Percentiles rank a stretch among this genome's conserved stretches.
Conservation (phyloP, 2,113 vertebrate species). For the Nothobranchius furzeri region DNA sequence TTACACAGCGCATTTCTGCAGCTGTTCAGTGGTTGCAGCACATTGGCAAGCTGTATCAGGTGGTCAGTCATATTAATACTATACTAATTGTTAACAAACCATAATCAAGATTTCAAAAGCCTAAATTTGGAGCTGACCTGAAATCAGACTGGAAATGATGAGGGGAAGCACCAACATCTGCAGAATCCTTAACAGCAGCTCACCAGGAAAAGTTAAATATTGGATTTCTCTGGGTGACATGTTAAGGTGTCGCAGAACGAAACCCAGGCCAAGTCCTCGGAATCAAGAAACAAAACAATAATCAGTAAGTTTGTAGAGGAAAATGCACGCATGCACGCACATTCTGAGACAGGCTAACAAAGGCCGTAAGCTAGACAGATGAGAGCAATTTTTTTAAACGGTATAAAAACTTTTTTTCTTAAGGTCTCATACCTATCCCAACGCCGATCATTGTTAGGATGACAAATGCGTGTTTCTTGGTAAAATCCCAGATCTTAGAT, state of each 20-base stretch:
- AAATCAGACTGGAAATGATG: constrained; percentile 47
- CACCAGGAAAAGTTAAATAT: constrained; percentile 46
- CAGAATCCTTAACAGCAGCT: constrained; percentile 38
- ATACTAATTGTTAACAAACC: too few relatives aligned
- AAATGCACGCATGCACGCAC: not conserved
- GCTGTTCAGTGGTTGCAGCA: too few relatives aligned
- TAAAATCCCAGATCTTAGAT: constrained; percentile 5
- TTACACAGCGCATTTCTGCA: too few relatives aligned
- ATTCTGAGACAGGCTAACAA: not conserved
- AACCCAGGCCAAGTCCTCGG: constrained; percentile 32
- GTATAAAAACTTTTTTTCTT: not conserved
- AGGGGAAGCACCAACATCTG: constrained; percentile 48
- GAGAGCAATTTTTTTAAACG: not conserved
- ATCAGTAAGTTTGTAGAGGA: not conserved
- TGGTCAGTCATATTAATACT: too few relatives aligned
- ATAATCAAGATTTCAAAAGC: too few relatives aligned
- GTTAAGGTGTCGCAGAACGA: constrained; percentile 13
- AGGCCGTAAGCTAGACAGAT: not conserved
- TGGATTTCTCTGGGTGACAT: constrained; percentile 16
- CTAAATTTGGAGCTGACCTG: constrained; percentile 20
- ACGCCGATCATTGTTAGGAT: constrained; percentile 18
- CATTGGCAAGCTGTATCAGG: too few relatives aligned
- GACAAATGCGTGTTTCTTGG: constrained; percentile 39
- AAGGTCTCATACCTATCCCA: constrained; percentile 20
- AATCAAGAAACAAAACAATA: not conserved